phyloP scores from a whole-genome alignment of 1,140 invertebrate genomes.

The Hermetia illucens region DNA sequence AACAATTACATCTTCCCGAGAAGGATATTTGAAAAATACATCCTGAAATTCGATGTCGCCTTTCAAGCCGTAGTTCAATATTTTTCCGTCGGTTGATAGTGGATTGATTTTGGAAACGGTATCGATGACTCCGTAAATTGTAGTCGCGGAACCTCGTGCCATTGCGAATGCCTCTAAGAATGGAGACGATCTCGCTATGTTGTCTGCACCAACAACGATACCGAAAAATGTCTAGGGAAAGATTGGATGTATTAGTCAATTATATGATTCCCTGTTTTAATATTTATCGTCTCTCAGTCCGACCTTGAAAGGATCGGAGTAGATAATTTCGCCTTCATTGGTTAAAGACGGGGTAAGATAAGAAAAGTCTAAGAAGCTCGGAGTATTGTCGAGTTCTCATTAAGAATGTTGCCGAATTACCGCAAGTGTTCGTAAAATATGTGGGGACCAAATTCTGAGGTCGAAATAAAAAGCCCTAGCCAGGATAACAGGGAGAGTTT shows the following conservation, averaged over 20 bases:
- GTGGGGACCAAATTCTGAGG: too few species aligned
- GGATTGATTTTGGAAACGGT: slow-evolving; percentile 56
- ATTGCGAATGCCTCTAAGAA: slow-evolving; percentile 58
- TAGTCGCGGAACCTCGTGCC: slow-evolving; percentile 62
- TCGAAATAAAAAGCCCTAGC: too few species aligned
- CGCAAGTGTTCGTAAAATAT: too few species aligned
- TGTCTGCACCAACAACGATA: slow-evolving; percentile 63
- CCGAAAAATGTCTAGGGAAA: slow-evolving; percentile 49
- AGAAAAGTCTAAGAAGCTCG: too few species aligned
- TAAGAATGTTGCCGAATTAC: too few species aligned
- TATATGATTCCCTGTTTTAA: too few species aligned
- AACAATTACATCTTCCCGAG: slow-evolving; percentile 53
- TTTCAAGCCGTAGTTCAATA: slow-evolving; percentile 37
- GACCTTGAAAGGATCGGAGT: too few species aligned
- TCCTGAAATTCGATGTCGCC: slow-evolving; percentile 63
- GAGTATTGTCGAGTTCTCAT: too few species aligned
- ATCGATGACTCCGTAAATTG: slow-evolving; percentile 64
- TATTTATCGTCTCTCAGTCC: too few species aligned
- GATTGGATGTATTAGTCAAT: slow-evolving; percentile 1
- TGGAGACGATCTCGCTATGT: slow-evolving; percentile 62
- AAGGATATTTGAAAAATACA: slow-evolving; percentile 67
- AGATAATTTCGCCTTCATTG: too few species aligned
- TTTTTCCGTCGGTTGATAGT: slow-evolving; percentile 40
- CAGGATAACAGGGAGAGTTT: too few species aligned
- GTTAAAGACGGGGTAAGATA: too few species aligned